Evolutionary conservation across 2,113 vertebrate genomes (phyloP).

Genomic region (Sialia sialis): DNA sequence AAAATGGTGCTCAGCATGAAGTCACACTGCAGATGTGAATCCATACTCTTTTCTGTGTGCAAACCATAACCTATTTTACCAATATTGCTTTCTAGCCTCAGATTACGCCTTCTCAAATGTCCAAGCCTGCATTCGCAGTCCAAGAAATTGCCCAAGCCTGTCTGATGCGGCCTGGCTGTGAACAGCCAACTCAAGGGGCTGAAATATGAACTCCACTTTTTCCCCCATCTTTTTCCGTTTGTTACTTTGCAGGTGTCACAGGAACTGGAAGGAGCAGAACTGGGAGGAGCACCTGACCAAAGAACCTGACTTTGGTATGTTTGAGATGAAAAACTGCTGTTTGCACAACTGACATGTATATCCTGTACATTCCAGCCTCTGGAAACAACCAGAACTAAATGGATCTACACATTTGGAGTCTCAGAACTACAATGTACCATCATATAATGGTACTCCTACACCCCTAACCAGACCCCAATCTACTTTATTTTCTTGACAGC

Average conservation of each 20-base stretch:
- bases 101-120: not conserved
- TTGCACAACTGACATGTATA: not conserved
- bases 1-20: not conserved
- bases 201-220: not conserved
- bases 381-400: accelerated
- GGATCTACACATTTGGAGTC: not conserved
- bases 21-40: not conserved
- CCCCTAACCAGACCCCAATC: not conserved
- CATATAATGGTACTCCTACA: not conserved
- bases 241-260: not conserved
- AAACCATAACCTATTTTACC: not conserved
- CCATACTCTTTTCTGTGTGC: not conserved
- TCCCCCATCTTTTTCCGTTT: not conserved
- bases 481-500: not conserved
- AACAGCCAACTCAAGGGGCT: not conserved
- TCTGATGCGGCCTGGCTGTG: not conserved
- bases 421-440: not conserved
- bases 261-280: not conserved
- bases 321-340: not conserved
- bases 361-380: not conserved
- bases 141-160: not conserved
- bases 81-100: not conserved
- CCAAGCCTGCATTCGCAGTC: not conserved
- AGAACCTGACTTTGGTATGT: not conserved
- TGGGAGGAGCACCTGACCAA: not conserved